Percentiles rank a stretch among this genome's conserved stretches.
These are phyloP conservation scores for Micrasema longulum DNA, from an alignment of 1,140 invertebrate genomes.

Conservation along the genomic window DNA sequence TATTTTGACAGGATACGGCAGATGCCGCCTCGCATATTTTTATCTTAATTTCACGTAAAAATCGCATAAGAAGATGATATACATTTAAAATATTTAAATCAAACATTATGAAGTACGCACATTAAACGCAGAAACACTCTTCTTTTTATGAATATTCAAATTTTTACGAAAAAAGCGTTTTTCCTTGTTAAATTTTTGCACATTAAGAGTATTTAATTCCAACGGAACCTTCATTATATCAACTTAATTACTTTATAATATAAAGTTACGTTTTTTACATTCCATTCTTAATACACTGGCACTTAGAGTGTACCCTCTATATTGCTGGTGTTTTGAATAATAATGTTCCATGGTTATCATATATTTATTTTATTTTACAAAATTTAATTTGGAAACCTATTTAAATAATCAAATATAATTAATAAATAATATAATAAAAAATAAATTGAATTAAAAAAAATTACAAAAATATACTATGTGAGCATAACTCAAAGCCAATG, in stretches of 20 bases:
- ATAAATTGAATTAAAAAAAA: not conserved
- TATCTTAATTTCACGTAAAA: conserved; percentile 15
- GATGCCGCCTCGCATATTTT: conserved; percentile 21
- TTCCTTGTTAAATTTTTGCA: conserved; percentile 28
- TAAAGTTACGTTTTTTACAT: not conserved
- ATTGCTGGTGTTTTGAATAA: too few species aligned
- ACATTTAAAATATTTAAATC: conserved; percentile 35
- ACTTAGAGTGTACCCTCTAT: too few species aligned
- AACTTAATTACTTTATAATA: conserved; percentile 12
- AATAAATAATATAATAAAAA: not conserved
- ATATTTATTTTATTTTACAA: too few species aligned
- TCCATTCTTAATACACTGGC: too few species aligned
- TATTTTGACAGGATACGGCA: not conserved
- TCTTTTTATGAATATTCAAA: conserved; percentile 29
- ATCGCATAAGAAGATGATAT: conserved; percentile 32
- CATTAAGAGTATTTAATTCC: conserved; percentile 28
- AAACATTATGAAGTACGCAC: conserved; percentile 23
- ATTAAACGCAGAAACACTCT: conserved; percentile 30
- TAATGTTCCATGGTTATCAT: too few species aligned
- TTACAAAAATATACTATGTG: not conserved
- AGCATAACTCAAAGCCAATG: too few species aligned
- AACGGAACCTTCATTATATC: conserved; percentile 23
- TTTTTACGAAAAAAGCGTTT: conserved; percentile 28
- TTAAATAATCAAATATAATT: not conserved
- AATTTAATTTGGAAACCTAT: too few species aligned